Base-by-base conservation (phyloP, 1,140 invertebrate species). In the Hyposmocoma kahamanoa region DNA sequence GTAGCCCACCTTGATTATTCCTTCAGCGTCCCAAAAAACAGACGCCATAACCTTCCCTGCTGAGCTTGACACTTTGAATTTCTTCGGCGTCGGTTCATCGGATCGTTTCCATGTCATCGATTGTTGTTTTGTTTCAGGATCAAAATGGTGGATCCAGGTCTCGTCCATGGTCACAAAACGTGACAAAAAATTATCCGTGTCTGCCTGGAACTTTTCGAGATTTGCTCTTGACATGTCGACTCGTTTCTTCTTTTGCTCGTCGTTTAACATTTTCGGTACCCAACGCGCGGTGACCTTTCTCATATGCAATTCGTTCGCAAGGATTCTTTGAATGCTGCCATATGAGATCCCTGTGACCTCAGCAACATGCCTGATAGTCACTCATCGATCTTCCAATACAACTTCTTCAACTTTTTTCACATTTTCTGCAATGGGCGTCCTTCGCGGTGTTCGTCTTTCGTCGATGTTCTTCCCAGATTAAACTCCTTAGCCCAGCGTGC, bases 1-100 rank as follows among this genome's bases (percentile, higher is more conserved):
- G 15, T 51, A 51, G 20, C 46, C 50, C 28, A 51, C 32, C 32
- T 28, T 36, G 8, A 36, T 17, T 17, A 36, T 17, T 22, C 64
- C 67, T 44, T 60, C 43, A 19, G 28, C 30, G 62, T 84, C 65
- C 69, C 50, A 69, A 43, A 58, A 70, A 62, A 61, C 47, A 41
- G 46, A 42, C 5, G 36, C 59, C 56, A 63, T 54, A n/a, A 66
- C 49, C 47, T 61, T 62, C 18, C 47, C 50, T 28, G 48, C 63
- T 19, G 55, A 73, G 30, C 42, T 41, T 39, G 32, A 22, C 13
- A 48, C 57, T 28, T 76, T 70, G 18, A 41, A 45, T 28, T 51
- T 51, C 42, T 51, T 45, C 11, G 48, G 48, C 2, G 48, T 36
- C 8, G 41, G 28, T 36, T 43, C 19, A 36, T n/a, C n/a, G 11